Evolutionary conservation across 2,797 vertebrate genomes (phyloP), one percentile per base, ranked within the genome.

Genomic region (Oryzias dopingdopingensis): DNA sequence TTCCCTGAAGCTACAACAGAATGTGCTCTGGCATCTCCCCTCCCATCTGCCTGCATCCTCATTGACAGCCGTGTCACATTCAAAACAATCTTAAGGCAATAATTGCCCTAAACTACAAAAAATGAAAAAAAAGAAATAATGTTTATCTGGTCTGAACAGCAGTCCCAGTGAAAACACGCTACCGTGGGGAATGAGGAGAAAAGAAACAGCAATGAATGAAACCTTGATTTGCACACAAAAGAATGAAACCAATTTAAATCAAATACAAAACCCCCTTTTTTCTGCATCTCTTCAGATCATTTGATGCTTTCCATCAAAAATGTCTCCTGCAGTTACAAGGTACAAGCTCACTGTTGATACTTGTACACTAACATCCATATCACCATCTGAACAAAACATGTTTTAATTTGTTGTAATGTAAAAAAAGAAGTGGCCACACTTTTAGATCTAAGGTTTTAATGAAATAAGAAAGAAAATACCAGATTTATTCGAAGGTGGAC

Each of bases 131-230:
- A 62, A 20, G 46, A 44, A 48, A 75, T 62, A 52, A 64, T 83
- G 87, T 90, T 92, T 90, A 92, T 91, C 90, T 89, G 86, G 73
- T 81, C 37, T 74, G 79, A 90, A 86, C 90, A 91, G 90, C 82
- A 86, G 83, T 86, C 71, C 79, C 79, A 67, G 71, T 85, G 86
- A 91, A 91, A 85, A 50, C 72, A 75, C 41, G 74, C 77, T 68
- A 80, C 76, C 74, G 57, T 58, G 68, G 76, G 76, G 81, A 86
- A 68, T 66, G 65, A 66, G 59, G 56, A 53, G 71, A 50, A 73
- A 74, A 50, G 72, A 73, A 58, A 73, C 15, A 45, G 52, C 49
- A 64, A 83, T 76, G 69, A 89, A 88, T 72, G 79, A 76, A 78
- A 75, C 74, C 76, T 88, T 90, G 86, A 88, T 88, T 88, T 88